phyloP scores from a whole-genome alignment of 2,888 invertebrate species.

The Anodontia alba region DNA sequence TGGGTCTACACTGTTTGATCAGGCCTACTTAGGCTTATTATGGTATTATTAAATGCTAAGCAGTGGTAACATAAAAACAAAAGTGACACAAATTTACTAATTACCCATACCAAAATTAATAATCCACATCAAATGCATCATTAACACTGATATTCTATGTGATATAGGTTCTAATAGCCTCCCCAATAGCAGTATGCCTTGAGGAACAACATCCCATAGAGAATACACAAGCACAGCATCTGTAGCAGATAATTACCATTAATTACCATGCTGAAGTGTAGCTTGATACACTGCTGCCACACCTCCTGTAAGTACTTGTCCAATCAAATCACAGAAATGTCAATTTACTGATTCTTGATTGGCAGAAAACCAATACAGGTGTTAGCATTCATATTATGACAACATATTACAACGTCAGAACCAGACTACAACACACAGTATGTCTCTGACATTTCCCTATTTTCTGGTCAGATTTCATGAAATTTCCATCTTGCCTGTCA shows the following conservation, averaged over 20 bases:
- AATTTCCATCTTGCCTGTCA: too few relatives aligned
- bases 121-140: background rate
- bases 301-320: background rate
- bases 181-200: background rate
- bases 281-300: background rate
- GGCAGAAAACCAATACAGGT: constrained; percentile 18
- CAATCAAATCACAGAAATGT: background rate
- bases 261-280: background rate
- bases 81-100: too few relatives aligned
- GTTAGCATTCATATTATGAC: background rate
- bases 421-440: too few relatives aligned
- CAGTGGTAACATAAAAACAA: too few relatives aligned
- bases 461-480: too few relatives aligned
- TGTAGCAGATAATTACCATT: background rate
- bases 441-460: too few relatives aligned
- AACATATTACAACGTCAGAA: background rate
- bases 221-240: constrained; percentile 5
- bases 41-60: too few relatives aligned
- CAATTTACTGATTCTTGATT: constrained; percentile 10
- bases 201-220: background rate
- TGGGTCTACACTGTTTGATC: too few relatives aligned
- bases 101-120: background rate
- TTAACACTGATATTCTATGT: background rate
- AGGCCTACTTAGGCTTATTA: too few relatives aligned
- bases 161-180: background rate